Base-by-base conservation (phyloP, 2,113 vertebrate species). In the Phasianus colchicus region DNA sequence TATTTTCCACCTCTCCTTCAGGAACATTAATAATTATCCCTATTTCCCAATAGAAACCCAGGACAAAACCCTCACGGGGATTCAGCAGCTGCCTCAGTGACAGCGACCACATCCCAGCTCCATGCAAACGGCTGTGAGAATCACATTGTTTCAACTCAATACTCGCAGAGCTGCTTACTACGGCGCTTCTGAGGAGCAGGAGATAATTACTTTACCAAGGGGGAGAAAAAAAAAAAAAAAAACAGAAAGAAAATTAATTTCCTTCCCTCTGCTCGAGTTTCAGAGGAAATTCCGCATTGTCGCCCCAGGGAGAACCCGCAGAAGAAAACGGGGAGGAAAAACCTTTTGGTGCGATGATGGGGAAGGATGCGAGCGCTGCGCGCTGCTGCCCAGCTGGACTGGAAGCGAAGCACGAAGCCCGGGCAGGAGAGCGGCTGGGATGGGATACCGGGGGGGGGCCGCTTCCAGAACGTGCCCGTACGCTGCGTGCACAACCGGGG, bases 251-350 rank as follows among this genome's bases (percentile, higher is more conserved):
- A 91, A 89, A 87, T 70, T 38, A 27, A 75, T 92, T 91, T 91
- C 74, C 67, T 94, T 79, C 58, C 2, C 50, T 21, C 77, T 36
- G 45, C 66, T 92, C 50, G 5, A 52, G 64, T 96, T 93, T n/a
- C 94, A 63, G 81, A 83, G 86, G 92, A 93, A 96, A 95, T 96
- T 94, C 92, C 83, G 69, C 1, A 30, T 78, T 88, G 47, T 87
- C 65, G 38, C 66, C 70, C 6, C 2, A 9, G 50, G 83, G 63
- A 95, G 45, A 55, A 73, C 32, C 80, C 54, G 2, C 70, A n/a
- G 50, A 72, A 29, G 73, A 72, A 86, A 76, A 69, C 12, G 67
- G 32, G 30, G 73, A 88, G 50, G 50, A 66, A 48, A 91, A 85
- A 76, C 25, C 40, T 63, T 78, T 24, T 27, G 60, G 72, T 15